Evolutionary conservation across 2,888 invertebrate genomes (phyloP), one percentile per base, ranked within the genome.

Genomic region (Liposcelis brunnea): DNA sequence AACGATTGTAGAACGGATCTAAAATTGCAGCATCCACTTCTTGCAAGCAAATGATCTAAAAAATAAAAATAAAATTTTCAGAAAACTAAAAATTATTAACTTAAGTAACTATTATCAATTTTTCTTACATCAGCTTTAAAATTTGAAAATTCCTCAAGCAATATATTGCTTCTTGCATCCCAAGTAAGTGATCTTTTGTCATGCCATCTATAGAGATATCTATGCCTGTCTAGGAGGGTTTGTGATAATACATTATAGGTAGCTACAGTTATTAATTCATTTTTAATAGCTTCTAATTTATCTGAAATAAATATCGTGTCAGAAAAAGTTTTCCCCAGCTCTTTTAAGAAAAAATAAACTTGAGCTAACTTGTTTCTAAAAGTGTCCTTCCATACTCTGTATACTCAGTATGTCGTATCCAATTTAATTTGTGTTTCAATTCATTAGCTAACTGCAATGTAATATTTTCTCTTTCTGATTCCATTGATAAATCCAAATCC

Each of bases 161-260:
- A 54, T 43, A 68, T 65, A 10, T 59, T 53, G 56, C 69, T 73
- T 42, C 94, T 70, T 36, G 68, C 63, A 11, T 73, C 65, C 90
- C 93, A 93, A 11, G 66, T 61, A 1, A 94, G 64, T 47, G 71
- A 67, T 1, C 59, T 51, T 5, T 64, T 60, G 31, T 72, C 59
- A 54, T 81, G 79, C 1, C 66, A 55, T 15, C 59, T 63, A 58
- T 94, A 94, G 11, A 94, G 64, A 56, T 81, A 69, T 0, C 69
- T 63, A 58, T 93, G 85, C 50, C 70, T 66, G 51, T 79, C 72
- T 45, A 93, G 58, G 35, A 93, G 67, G 54, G 77, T 73, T 63
- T 93, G 93, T 0, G 91, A 81, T 47, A 94, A 64, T 21, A 94
- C 79, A 61, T 95, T 94, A 62, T 90, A 94, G 0, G 82, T 82